Percentiles rank a stretch among this genome's conserved stretches.
These are phyloP conservation scores for Lithophane leautieri DNA, from an alignment of 2,888 invertebrate species.

Conservation along the genomic window DNA sequence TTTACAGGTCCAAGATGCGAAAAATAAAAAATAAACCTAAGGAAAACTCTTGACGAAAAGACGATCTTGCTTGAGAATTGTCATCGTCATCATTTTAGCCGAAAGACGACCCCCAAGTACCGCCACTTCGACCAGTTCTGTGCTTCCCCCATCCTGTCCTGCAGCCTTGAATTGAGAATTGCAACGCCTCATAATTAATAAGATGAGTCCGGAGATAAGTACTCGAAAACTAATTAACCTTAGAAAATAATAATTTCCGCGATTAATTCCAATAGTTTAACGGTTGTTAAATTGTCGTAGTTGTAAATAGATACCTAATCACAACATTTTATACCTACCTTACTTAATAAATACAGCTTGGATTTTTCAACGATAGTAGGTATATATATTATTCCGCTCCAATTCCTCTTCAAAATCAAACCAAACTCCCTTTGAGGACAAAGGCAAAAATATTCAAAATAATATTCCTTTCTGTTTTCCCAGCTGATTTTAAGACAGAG, in stretches of 20 bases:
- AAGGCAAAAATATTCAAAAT: slow-evolving; percentile 13
- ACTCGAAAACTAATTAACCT: neutral
- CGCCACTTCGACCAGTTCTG: no score
- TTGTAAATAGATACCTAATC: neutral
- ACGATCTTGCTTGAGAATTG: neutral
- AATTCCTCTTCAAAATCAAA: slow-evolving; percentile 7
- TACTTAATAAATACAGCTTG: neutral
- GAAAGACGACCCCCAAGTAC: no score
- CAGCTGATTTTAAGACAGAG: slow-evolving; percentile 9
- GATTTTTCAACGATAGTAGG: neutral
- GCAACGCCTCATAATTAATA: neutral
- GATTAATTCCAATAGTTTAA: neutral
- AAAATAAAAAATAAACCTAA: neutral
- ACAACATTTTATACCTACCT: neutral
- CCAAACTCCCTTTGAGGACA: slow-evolving; percentile 24
- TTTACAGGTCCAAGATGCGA: neutral
- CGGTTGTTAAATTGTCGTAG: neutral
- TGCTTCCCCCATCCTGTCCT: no score
- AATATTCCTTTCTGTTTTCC: slow-evolving; percentile 15
- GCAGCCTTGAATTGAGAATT: no score
- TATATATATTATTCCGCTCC: neutral
- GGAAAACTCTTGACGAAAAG: neutral
- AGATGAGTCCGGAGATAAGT: neutral
- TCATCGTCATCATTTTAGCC: neutral
- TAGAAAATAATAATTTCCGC: neutral